Conservation (phyloP, 2,797 vertebrate species). For the Anas flavirostris region DNA sequence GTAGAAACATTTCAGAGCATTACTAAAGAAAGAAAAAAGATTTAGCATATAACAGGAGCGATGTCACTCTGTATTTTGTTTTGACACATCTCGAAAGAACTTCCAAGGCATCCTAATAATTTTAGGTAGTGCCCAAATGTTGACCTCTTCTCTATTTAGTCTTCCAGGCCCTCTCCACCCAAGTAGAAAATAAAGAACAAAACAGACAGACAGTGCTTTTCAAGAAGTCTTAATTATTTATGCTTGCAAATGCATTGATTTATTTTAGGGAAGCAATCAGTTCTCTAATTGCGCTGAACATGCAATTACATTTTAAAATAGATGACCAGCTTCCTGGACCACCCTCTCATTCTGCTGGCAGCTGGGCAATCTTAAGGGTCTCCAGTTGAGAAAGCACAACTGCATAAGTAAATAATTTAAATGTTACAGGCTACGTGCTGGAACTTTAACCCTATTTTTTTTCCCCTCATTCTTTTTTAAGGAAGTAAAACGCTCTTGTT, state of each 20-base stretch:
- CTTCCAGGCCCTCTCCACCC: not conserved
- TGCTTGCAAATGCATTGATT: slow-evolving; percentile 11
- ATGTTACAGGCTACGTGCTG: not conserved
- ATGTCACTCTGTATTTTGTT: not conserved
- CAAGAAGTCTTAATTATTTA: slow-evolving; percentile 43
- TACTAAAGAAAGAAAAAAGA: not conserved
- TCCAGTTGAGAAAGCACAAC: not conserved
- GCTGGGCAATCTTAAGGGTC: not conserved
- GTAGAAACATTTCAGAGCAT: not conserved
- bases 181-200: slow-evolving; percentile 31
- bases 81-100: not conserved
- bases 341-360: not conserved
- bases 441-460: not conserved
- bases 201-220: not conserved
- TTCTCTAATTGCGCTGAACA: not conserved
- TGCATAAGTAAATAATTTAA: not conserved
- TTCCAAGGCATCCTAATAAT: not conserved
- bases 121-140: not conserved
- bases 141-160: not conserved
- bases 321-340: not conserved
- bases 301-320: not conserved
- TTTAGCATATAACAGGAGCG: not conserved
- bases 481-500: not conserved
- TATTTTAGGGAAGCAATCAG: slow-evolving; percentile 31
- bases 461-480: not conserved